Evolutionary conservation across 2,888 invertebrate species (phyloP).

Genomic region (Lapara coniferarum): DNA sequence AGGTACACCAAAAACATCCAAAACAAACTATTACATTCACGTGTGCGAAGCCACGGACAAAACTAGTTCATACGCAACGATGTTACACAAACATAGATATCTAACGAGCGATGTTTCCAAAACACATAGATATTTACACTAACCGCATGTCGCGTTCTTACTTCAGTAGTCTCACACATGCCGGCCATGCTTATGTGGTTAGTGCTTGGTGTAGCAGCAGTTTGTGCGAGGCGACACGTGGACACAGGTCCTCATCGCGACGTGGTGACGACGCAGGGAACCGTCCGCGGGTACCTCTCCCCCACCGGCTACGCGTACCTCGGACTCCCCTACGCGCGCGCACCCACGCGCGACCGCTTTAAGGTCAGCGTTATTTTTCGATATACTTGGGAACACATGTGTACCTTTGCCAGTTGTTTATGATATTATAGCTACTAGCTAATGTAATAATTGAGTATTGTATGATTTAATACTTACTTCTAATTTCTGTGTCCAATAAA

Average conservation of each 20-base stretch:
- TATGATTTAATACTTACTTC: background rate
- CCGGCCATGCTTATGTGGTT: constrained; percentile 16
- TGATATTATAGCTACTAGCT: too few relatives aligned
- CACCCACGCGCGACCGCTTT: constrained; percentile 62
- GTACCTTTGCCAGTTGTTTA: constrained; percentile 41
- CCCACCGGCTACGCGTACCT: constrained; percentile 67
- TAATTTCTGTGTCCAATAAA: too few relatives aligned
- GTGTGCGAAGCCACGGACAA: too few relatives aligned
- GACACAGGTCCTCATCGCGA: constrained; percentile 52
- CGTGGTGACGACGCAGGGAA: constrained; percentile 63
- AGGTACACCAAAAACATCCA: too few relatives aligned
- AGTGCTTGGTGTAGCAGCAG: constrained; percentile 24
- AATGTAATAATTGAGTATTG: background rate
- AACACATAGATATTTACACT: constrained; percentile 14
- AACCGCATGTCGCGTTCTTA: background rate
- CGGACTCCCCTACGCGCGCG: constrained; percentile 72
- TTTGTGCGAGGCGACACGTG: constrained; percentile 33
- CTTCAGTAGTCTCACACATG: background rate
- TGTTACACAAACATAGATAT: background rate
- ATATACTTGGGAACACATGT: constrained; percentile 50
- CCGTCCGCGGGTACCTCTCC: constrained; percentile 65
- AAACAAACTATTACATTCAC: background rate
- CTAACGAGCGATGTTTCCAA: background rate
- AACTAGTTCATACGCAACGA: too few relatives aligned
- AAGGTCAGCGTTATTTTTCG: constrained; percentile 61